Evolutionary conservation across 2,888 invertebrate species (phyloP), one percentile per base, ranked within the genome.

Genomic region (Julus scanicus): DNA sequence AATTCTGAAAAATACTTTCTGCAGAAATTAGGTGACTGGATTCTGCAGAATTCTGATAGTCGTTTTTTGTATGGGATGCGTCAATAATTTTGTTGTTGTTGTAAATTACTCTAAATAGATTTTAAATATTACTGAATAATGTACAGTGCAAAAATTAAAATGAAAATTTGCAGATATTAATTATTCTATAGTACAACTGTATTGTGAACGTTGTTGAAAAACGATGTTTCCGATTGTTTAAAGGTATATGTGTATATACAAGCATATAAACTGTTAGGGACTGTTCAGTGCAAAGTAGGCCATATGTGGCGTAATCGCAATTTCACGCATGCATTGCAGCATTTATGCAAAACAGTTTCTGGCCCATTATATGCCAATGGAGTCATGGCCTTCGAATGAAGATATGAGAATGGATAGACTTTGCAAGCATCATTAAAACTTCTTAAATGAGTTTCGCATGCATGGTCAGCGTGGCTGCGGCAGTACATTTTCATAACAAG

Each of bases 401-500:
- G 85, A 85, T 85, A 85, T 85, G 85, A 49, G 40, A 85, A 85
- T 17, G 85, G 29, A 85, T 85, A 49, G 48, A 44, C 48, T 85
- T 85, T 85, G 49, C n/a, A 29, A n/a, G 85, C 85, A n/a, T 85
- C 85, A 85, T 85, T 85, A 85, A 85, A 85, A 85, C 48, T 85
- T 85, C 44, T 85, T n/a, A 85, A 85, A 44, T n/a, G 85, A 20
- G 44, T 85, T 85, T 85, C 29, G 80, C 80, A 80, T 37, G 80
- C 80, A 80, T 80, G 80, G 80, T 80, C 80, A 80, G 80, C 80
- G 80, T 80, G 80, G 80, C 37, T 80, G 80, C 80, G 29, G 80
- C 80, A 37, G 6, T 80, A 37, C 80, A 80, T 37, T 80, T 71
- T 80, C 29, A 80, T 37, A 80, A 80, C 80, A 37, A 37, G 80